Evolutionary conservation across 30 jellyfish, hydroid and myxozoan genomes (phyloP).

Genomic region (Rhopilema esculentum): DNA sequence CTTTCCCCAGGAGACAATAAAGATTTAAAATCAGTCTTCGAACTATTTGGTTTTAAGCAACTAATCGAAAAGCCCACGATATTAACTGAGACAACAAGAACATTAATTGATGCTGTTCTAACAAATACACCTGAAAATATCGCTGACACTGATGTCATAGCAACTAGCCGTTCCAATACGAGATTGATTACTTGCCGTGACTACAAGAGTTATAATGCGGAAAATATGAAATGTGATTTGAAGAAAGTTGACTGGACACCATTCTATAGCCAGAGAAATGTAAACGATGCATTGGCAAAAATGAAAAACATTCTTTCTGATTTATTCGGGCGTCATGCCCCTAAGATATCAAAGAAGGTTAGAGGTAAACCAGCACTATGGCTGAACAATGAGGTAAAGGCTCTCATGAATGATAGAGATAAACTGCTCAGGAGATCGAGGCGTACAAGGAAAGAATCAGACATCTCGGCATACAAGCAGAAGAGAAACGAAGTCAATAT

Average conservation of each 20-base stretch:
- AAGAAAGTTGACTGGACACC: slow-evolving; percentile 44
- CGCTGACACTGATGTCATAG: slow-evolving; percentile 41
- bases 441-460: slow-evolving; percentile 15
- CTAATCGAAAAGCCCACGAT: slow-evolving; percentile 49
- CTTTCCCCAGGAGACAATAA: slow-evolving; percentile 45
- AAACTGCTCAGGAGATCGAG: slow-evolving; percentile 34
- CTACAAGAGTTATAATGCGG: slow-evolving; percentile 58
- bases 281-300: slow-evolving; percentile 26
- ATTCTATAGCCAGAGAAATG: slow-evolving; percentile 33
- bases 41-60: slow-evolving; percentile 27
- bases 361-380: neutral
- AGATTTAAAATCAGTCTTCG: slow-evolving; percentile 20
- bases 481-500: neutral
- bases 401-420: neutral
- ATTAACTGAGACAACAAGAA: slow-evolving; percentile 22
- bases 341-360: neutral
- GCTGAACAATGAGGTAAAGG: neutral
- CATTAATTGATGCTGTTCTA: slow-evolving; percentile 29
- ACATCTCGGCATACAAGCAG: slow-evolving; percentile 23
- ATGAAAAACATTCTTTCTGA: neutral
- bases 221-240: slow-evolving; percentile 43
- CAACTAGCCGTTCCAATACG: slow-evolving; percentile 54
- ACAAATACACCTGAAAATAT: slow-evolving; percentile 41
- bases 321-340: neutral
- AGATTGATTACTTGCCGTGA: slow-evolving; percentile 40